Evolutionary conservation across 1,140 invertebrate species (phyloP), one percentile per base, ranked within the genome.

Genomic region (Geopemphigus sp.): DNA sequence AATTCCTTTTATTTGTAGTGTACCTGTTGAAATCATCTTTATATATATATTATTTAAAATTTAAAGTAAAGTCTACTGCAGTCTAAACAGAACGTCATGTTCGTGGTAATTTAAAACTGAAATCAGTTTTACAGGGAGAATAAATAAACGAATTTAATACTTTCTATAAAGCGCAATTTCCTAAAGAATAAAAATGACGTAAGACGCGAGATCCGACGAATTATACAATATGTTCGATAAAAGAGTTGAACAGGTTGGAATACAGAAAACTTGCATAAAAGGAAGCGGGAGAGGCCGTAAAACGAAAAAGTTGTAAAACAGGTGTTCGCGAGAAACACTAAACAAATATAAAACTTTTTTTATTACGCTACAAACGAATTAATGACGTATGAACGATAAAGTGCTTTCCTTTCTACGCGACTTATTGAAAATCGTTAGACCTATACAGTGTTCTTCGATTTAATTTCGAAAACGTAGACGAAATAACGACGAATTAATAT

Each of bases 301-400:
- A 47, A 68, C 50, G 45, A 68, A 68, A 68, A 68, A 68, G 39
- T 68, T 68, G 66, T 68, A 68, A 32, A 68, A 68, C 66, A 68
- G 39, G 66, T 68, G 66, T 68, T 68, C 17, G 15, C 8, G 2
- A 50, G 66, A 68, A 68, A 26, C 22, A 50, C 66, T 68, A 26
- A 68, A 50, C 45, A 68, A 68, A 50, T 68, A 68, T 22, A 68
- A 68, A 68, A 68, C 66, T 68, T 68, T 68, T 59, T 68, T 68
- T 24, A 68, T 68, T 68, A 50, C 45, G 17, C 14, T 68, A 50
- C 45, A 19, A 50, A 24, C 45, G 14, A 68, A 68, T 68, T 68
- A 68, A 66, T 47, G 64, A 66, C 39, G n/a, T 66, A 47, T 66
- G n/a, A 66, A 68, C 66, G 45, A 24, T 15, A 68, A 68, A 68